A percentile compares a stretch with the other conserved stretches of the same genome.
Conservation (phyloP, 2,888 invertebrate genomes). For the Dilophus febrilis region DNA sequence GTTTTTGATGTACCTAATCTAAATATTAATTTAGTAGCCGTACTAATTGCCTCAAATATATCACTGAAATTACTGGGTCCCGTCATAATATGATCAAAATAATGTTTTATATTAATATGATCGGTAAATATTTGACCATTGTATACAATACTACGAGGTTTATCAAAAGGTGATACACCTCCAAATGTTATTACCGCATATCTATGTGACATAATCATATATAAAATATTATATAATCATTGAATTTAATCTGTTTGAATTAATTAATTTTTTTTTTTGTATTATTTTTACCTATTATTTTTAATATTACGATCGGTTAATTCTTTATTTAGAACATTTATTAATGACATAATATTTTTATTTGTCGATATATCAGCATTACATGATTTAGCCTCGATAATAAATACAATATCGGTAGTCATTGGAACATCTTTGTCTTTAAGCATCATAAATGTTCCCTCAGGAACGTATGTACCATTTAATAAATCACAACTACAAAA, state of each 20-base stretch:
- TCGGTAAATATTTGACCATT: conserved; percentile 53
- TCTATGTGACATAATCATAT: conserved; percentile 28
- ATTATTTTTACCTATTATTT: conserved; percentile 43
- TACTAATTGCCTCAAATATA: conserved; percentile 58
- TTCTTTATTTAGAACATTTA: conserved; percentile 51
- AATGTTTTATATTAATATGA: conserved; percentile 40
- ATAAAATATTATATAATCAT: neutral
- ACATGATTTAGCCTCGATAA: conserved; percentile 73
- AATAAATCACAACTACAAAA: conserved; percentile 45
- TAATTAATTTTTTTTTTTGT: neutral
- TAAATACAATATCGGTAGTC: conserved; percentile 73
- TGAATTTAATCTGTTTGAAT: neutral
- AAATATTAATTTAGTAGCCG: conserved; percentile 56
- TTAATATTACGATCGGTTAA: conserved; percentile 41
- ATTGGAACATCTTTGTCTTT: conserved; percentile 38
- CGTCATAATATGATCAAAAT: conserved; percentile 51
- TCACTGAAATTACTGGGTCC: conserved; percentile 42
- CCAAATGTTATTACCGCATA: conserved; percentile 74
- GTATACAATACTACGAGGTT: conserved; percentile 54
- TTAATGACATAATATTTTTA: conserved; percentile 50
- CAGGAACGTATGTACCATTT: conserved; percentile 50
- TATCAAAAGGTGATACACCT: conserved; percentile 53
- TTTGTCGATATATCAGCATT: conserved; percentile 49
- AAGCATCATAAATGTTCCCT: conserved; percentile 57
- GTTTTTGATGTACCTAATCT: conserved; percentile 71